phyloP scores from a whole-genome alignment of 1,140 invertebrate genomes.

The Theocolax elegans region DNA sequence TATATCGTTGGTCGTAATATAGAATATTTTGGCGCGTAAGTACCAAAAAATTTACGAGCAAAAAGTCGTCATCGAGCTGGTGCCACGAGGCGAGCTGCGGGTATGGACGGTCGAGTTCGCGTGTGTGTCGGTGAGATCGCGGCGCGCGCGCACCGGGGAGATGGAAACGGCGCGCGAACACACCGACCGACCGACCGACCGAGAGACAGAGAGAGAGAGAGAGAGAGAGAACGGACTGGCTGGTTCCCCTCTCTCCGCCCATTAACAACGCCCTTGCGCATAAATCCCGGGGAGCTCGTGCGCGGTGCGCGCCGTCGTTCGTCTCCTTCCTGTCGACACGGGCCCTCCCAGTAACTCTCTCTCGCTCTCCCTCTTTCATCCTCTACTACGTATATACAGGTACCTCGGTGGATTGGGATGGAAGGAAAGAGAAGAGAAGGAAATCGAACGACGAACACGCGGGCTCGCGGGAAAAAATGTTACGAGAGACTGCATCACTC shows the following conservation, averaged over 20 bases:
- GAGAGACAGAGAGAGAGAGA: too few species aligned
- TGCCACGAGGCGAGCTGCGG: conserved; percentile 4
- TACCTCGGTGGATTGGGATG: conserved; percentile 49
- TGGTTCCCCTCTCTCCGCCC: conserved; percentile 52
- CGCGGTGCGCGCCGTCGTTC: conserved; percentile 50
- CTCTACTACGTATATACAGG: neutral
- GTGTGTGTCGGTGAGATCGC: neutral
- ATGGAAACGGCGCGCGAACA: conserved; percentile 10
- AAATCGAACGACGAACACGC: conserved; percentile 41
- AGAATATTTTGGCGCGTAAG: too few species aligned
- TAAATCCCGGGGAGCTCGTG: conserved; percentile 62
- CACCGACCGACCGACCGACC: too few species aligned
- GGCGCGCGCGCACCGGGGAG: conserved; percentile 37
- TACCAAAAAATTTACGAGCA: too few species aligned
- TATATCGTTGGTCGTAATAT: too few species aligned
- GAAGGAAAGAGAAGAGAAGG: conserved; percentile 40
- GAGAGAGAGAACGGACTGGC: too few species aligned
- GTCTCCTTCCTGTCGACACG: conserved; percentile 52
- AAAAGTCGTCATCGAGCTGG: conserved; percentile 42
- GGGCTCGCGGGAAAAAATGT: neutral
- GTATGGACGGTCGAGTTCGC: neutral
- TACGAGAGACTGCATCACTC: too few species aligned
- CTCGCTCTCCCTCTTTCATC: conserved; percentile 25
- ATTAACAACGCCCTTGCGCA: conserved; percentile 69
- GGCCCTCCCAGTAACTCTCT: conserved; percentile 51